phyloP scores from a whole-genome alignment of 2,888 invertebrate species.

The Achlya flavicornis region DNA sequence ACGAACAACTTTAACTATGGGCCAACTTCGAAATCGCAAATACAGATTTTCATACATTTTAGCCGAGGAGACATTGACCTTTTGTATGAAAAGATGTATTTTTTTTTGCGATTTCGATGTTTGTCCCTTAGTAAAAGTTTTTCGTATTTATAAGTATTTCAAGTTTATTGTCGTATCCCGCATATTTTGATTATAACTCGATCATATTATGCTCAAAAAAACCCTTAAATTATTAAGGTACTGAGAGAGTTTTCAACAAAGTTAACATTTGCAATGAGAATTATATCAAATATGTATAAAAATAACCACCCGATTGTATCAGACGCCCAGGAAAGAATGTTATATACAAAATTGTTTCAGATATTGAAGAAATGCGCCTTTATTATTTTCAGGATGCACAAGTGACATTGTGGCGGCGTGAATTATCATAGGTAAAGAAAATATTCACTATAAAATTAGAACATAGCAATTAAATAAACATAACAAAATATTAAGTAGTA shows the following conservation, averaged over 20 bases:
- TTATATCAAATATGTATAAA: background rate
- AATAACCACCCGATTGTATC: background rate
- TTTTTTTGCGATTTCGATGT: too few species aligned
- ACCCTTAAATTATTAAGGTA: background rate
- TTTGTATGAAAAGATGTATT: too few species aligned
- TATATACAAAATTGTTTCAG: background rate
- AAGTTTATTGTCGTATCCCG: too few species aligned
- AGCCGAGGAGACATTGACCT: too few species aligned
- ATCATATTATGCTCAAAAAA: too few species aligned
- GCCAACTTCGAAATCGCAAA: too few species aligned
- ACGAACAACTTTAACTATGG: too few species aligned
- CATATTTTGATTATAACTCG: too few species aligned
- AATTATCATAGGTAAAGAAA: background rate
- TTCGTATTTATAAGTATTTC: too few species aligned
- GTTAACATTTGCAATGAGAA: background rate
- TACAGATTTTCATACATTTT: too few species aligned
- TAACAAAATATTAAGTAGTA: conserved; percentile 5
- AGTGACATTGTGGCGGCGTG: background rate
- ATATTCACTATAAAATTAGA: background rate
- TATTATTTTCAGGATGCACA: background rate
- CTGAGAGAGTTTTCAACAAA: background rate
- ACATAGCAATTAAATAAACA: conserved; percentile 1
- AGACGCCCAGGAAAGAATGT: background rate
- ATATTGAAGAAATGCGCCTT: background rate
- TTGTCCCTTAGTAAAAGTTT: too few species aligned